Percentiles rank a stretch among this genome's conserved stretches.
Evolutionary conservation across 1,140 invertebrate species (phyloP).

Genomic region (Lucilia sericata): DNA sequence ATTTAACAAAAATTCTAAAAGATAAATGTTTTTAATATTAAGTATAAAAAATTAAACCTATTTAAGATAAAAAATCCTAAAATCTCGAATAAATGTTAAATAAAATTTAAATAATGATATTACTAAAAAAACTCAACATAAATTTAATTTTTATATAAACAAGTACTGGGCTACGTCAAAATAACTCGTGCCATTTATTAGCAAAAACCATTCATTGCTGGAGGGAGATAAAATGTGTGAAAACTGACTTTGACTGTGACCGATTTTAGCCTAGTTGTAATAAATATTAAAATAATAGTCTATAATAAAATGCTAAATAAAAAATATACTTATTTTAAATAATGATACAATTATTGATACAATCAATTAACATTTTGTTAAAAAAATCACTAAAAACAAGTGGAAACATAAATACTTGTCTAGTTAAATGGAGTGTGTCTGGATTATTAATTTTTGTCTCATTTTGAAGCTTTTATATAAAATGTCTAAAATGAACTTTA

Average conservation of each 20-base stretch:
- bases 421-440: slow-evolving; percentile 1
- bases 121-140: background rate
- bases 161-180: background rate
- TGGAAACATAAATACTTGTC: background rate
- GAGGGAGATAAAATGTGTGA: background rate
- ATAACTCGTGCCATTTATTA: slow-evolving; percentile 16
- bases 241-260: too few relatives aligned
- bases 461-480: too few relatives aligned
- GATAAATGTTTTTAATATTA: background rate
- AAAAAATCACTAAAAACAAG: background rate
- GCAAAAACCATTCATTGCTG: background rate
- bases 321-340: background rate
- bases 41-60: background rate
- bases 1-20: background rate
- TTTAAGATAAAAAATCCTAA: background rate
- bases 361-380: background rate
- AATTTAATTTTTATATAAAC: background rate
- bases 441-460: background rate
- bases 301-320: background rate
- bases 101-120: background rate
- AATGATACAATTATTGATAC: background rate
- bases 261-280: too few relatives aligned
- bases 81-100: background rate
- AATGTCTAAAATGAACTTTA: too few relatives aligned
- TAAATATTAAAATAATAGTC: background rate